These are phyloP conservation scores for Augiades crinisus DNA, from an alignment of 2,888 invertebrate genomes.

Conservation along the genomic window DNA sequence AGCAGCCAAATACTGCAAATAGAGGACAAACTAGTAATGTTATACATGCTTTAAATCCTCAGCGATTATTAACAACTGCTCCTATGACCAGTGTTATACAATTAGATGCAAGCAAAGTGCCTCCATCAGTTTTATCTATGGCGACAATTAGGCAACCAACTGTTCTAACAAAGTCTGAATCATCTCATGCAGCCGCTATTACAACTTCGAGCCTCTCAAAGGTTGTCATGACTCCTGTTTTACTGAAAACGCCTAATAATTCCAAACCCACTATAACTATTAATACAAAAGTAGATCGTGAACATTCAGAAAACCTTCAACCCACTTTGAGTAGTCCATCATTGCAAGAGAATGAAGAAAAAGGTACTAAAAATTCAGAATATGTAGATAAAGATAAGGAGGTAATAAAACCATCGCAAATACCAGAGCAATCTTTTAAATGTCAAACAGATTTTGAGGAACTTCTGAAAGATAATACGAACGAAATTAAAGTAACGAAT, in stretches of 20 bases:
- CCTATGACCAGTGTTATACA: conserved; percentile 59
- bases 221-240: conserved; percentile 60
- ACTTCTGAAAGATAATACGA: conserved; percentile 72
- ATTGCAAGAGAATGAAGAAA: conserved; percentile 27
- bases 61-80: conserved; percentile 56
- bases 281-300: conserved; percentile 50
- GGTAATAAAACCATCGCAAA: conserved; percentile 33
- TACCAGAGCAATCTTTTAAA: conserved; percentile 48
- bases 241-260: conserved; percentile 52
- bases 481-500: conserved; percentile 72
- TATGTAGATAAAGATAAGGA: conserved; percentile 41
- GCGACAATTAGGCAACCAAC: conserved; percentile 58
- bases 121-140: conserved; percentile 65
- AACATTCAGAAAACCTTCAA: conserved; percentile 37
- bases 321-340: conserved; percentile 29
- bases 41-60: conserved; percentile 64
- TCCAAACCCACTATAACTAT: conserved; percentile 47
- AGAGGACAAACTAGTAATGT: conserved; percentile 61
- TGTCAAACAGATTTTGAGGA: conserved; percentile 78
- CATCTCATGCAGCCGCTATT: conserved; percentile 48
- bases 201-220: conserved; percentile 56
- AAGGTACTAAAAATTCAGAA: conserved; percentile 27
- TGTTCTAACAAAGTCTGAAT: conserved; percentile 58
- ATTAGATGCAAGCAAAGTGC: conserved; percentile 57
- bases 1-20: conserved; percentile 51